These are phyloP conservation scores for Tenthredo amoena DNA, from an alignment of 2,888 invertebrate genomes.

Conservation along the genomic window DNA sequence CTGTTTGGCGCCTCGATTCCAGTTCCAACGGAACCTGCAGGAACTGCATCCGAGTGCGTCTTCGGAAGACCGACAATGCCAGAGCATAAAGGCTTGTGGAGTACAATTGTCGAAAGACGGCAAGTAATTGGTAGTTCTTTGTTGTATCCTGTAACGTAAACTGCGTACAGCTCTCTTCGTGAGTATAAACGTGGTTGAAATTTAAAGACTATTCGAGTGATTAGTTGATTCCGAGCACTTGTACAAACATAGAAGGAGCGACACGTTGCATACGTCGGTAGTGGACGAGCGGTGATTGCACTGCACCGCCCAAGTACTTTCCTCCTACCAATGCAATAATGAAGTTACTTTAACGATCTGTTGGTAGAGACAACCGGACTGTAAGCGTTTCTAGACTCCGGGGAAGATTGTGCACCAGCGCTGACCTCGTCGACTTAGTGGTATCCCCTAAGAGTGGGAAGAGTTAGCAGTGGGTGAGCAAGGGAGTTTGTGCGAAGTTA, in stretches of 20 bases:
- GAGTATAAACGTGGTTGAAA: constrained; percentile 25
- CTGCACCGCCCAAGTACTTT: constrained; percentile 34
- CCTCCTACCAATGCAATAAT: constrained; percentile 42
- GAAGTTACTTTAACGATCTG: constrained; percentile 50
- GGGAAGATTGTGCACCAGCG: neutral
- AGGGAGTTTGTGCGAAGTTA: neutral
- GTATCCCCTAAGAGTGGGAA: neutral
- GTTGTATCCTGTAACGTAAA: constrained; percentile 3
- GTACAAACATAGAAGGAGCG: constrained; percentile 36
- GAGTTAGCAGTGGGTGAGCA: constrained; percentile 1
- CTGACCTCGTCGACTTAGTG: constrained; percentile 21
- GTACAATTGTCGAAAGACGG: neutral
- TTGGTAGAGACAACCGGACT: constrained; percentile 40
- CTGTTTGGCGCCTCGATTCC: constrained; percentile 27
- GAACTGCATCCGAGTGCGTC: constrained; percentile 22
- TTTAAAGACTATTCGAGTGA: constrained; percentile 10
- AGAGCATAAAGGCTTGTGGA: neutral
- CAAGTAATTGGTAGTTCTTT: constrained; percentile 38
- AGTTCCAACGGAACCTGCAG: constrained; percentile 10
- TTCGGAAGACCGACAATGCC: constrained; percentile 30
- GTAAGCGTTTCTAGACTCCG: neutral
- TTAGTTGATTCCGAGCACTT: constrained; percentile 33
- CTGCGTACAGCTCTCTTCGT: constrained; percentile 14
- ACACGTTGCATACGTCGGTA: constrained; percentile 27
- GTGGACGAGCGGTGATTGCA: constrained; percentile 38